These are phyloP conservation scores for Chaenodraco wilsoni DNA, from an alignment of 2,797 vertebrate genomes.

Conservation along the genomic window DNA sequence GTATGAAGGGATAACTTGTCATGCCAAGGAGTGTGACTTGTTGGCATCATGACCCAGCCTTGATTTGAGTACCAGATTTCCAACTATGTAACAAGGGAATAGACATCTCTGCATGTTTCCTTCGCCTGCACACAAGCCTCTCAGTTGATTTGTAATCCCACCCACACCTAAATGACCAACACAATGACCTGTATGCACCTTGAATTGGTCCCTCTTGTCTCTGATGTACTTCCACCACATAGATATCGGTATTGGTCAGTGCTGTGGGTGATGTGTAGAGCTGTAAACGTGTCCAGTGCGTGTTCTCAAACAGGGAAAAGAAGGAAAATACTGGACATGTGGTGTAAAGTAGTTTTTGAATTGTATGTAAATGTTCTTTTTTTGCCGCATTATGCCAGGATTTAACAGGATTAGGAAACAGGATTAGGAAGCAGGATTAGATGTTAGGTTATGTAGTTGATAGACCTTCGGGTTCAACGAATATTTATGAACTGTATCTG, in stretches of 20 bases:
- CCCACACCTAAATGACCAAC: conserved; percentile 23
- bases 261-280: conserved; percentile 53
- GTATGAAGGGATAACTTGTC: conserved; percentile 79
- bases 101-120: conserved; percentile 63
- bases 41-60: conserved; percentile 64
- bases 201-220: conserved; percentile 47
- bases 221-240: conserved; percentile 48
- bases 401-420: conserved; percentile 39
- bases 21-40: conserved; percentile 30
- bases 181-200: conserved; percentile 61
- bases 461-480: conserved; percentile 53
- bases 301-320: conserved; percentile 4
- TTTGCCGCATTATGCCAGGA: conserved; percentile 30
- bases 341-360: conserved; percentile 58
- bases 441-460: conserved; percentile 49
- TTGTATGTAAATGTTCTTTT: conserved; percentile 34
- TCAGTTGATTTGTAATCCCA: conserved; percentile 37
- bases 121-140: conserved; percentile 44
- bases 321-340: conserved; percentile 25
- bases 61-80: conserved; percentile 74
- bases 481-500: conserved; percentile 82
- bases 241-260: conserved; percentile 46
- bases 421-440: conserved; percentile 45
- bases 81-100: conserved; percentile 27
- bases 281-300: conserved; percentile 37